These are phyloP conservation scores for Candidula unifasciata DNA, from an alignment of 2,888 invertebrate genomes.

Conservation along the genomic window DNA sequence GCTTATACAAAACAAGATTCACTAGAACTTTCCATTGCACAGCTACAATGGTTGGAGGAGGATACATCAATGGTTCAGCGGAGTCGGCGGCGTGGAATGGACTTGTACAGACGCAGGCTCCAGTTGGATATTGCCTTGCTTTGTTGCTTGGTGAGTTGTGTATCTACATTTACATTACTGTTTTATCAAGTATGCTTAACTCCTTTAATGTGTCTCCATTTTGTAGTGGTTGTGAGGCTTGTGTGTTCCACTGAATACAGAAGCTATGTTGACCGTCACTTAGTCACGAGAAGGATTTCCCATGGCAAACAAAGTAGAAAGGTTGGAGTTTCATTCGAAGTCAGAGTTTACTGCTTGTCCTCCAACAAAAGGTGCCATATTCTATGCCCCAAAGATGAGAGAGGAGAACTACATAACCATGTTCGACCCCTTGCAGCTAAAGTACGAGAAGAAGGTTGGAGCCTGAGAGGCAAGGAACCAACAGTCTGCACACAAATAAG, in stretches of 20 bases:
- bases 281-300: no score
- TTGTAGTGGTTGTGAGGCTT: no score
- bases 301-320: no score
- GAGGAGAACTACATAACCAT: constrained; percentile 70
- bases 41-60: constrained; percentile 58
- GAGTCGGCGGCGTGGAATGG: constrained; percentile 52
- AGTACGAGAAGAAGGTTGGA: constrained; percentile 68
- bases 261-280: no score
- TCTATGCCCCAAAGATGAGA: constrained; percentile 71
- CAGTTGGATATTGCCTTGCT: constrained; percentile 49
- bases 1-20: neutral
- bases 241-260: no score
- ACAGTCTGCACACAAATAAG: no score
- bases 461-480: no score
- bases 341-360: neutral
- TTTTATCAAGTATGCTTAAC: no score
- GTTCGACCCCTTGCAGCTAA: constrained; percentile 72
- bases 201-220: no score
- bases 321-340: no score
- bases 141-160: constrained; percentile 51
- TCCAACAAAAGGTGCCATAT: constrained; percentile 62
- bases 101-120: constrained; percentile 55
- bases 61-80: constrained; percentile 57
- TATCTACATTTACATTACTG: neutral
- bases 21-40: neutral